Evolutionary conservation across 2,888 invertebrate genomes (phyloP).

Genomic region (Smittia aterrima): DNA sequence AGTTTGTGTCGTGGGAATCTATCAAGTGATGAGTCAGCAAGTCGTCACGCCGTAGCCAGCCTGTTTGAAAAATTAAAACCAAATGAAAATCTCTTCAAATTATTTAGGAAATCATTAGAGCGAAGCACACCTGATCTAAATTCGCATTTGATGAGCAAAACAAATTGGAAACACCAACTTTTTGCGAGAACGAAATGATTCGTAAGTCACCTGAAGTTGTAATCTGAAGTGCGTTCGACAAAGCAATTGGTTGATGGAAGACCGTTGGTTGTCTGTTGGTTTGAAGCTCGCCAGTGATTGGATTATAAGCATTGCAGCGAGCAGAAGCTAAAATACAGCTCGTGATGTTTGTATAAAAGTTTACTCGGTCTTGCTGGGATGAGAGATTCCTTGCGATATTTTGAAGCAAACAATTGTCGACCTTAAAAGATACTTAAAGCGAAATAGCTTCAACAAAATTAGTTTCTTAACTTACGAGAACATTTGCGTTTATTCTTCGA

Average conservation of each 20-base stretch:
- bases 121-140: conserved; percentile 57
- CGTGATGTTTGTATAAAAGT: no score
- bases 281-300: conserved; percentile 63
- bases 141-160: conserved; percentile 58
- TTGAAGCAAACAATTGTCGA: no score
- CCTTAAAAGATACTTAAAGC: no score
- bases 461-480: no score
- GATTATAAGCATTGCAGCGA: conserved; percentile 62
- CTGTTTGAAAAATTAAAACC: no score
- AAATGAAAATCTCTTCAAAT: no score
- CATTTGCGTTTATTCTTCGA: conserved; percentile 58
- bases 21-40: conserved; percentile 43
- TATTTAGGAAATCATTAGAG: no score
- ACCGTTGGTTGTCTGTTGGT: neutral
- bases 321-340: conserved; percentile 65
- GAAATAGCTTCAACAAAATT: no score
- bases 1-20: neutral
- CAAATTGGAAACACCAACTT: conserved; percentile 56
- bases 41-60: conserved; percentile 47
- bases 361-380: no score
- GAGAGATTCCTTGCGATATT: no score
- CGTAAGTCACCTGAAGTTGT: conserved; percentile 58
- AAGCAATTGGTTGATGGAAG: neutral
- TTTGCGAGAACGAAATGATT: conserved; percentile 58
- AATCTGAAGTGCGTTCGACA: conserved; percentile 60